Conservation (phyloP, 2,888 invertebrate genomes). For the Limnephilus marmoratus region DNA sequence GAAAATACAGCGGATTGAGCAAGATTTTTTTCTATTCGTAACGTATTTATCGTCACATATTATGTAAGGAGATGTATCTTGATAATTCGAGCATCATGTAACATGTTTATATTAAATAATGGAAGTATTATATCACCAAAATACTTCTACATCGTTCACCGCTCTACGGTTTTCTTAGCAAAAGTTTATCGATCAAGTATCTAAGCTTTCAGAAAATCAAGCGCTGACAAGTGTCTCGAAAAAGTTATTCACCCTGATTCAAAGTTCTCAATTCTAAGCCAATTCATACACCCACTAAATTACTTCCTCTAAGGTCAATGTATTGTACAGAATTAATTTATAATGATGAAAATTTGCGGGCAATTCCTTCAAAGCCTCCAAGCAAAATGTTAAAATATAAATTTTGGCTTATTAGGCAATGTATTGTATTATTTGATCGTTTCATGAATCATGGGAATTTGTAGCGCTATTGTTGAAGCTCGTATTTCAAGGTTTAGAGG, state of each 20-base stretch:
- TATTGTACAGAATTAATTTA: not conserved
- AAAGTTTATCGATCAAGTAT: not conserved
- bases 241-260: not conserved
- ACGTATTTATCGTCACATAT: not conserved
- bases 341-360: not conserved
- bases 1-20: too few species aligned
- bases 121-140: not conserved
- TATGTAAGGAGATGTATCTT: not conserved
- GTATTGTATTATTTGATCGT: not conserved
- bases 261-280: not conserved
- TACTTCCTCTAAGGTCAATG: not conserved
- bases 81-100: not conserved
- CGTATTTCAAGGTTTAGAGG: slow-evolving; percentile 21
- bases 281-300: not conserved
- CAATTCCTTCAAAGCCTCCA: not conserved
- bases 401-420: not conserved
- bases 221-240: not conserved
- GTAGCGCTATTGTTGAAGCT: not conserved
- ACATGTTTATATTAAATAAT: not conserved
- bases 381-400: not conserved
- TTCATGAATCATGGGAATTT: not conserved
- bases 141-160: not conserved
- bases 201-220: not conserved
- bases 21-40: not conserved
- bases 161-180: too few species aligned